These are phyloP conservation scores for Arrhopalites spinosus DNA, from an alignment of 2,888 invertebrate species.

Conservation along the genomic window DNA sequence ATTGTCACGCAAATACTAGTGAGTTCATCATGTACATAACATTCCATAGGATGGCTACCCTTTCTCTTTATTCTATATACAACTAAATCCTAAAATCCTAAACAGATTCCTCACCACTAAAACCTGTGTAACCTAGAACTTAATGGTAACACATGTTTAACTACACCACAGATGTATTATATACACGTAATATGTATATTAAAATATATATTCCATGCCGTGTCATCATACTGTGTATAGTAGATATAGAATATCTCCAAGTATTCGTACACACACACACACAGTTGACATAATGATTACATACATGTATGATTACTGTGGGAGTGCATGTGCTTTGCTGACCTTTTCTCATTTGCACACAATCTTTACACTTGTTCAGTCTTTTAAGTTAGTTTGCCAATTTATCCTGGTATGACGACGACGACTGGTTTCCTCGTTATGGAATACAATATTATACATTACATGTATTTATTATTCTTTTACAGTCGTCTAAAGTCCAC, in stretches of 20 bases:
- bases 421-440: neutral
- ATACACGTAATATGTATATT: no score
- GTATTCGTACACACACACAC: no score
- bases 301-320: neutral
- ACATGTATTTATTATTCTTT: no score
- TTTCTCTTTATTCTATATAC: neutral
- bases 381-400: slow-evolving; percentile 25
- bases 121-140: neutral
- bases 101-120: neutral
- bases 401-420: slow-evolving; percentile 15
- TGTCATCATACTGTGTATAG: no score
- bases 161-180: no score
- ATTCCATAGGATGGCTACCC: neutral
- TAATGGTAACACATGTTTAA: no score
- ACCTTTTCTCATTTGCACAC: slow-evolving; percentile 22
- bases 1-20: slow-evolving; percentile 35
- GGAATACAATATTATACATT: no score
- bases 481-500: no score
- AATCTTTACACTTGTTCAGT: neutral
- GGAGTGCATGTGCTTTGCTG: slow-evolving; percentile 29
- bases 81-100: no score
- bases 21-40: slow-evolving; percentile 11
- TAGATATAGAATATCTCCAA: no score
- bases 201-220: no score
- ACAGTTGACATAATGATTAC: neutral